These are phyloP conservation scores for Apamea crenata DNA, from an alignment of 2,888 invertebrate species.

Conservation along the genomic window DNA sequence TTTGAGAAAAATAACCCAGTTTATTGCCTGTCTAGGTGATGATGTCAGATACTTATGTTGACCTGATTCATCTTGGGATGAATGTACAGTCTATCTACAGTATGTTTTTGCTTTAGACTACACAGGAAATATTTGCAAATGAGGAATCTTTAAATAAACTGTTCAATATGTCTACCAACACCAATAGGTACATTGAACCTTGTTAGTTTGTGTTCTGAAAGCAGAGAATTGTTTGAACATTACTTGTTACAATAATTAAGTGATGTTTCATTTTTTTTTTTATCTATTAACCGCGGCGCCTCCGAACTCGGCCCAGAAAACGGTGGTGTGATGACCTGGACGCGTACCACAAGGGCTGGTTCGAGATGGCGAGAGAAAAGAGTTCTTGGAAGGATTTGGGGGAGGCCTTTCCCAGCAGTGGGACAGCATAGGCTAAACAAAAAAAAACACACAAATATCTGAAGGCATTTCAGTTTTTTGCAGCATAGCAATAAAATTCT, in stretches of 20 bases:
- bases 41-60: conserved; percentile 72
- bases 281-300: not conserved
- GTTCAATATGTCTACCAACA: conserved; percentile 43
- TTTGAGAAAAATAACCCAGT: conserved; percentile 38
- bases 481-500: not conserved
- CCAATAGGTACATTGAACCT: conserved; percentile 50
- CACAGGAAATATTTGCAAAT: conserved; percentile 52
- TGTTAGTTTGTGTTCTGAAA: conserved; percentile 22
- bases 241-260: conserved; percentile 1
- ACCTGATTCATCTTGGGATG: conserved; percentile 70
- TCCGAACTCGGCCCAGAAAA: not conserved
- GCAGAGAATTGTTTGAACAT: conserved; percentile 3
- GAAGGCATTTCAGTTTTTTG: not conserved
- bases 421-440: too few species aligned
- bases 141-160: conserved; percentile 52
- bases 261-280: not conserved
- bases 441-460: not conserved
- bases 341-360: not conserved
- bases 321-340: not conserved
- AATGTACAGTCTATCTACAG: conserved; percentile 50
- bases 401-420: not conserved
- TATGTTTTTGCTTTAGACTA: conserved; percentile 52
- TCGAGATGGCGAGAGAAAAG: not conserved
- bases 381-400: too few species aligned
- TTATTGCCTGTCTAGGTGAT: conserved; percentile 65